Base-by-base conservation (phyloP, 2,797 vertebrate genomes). In the Neosalanx taihuensis region DNA sequence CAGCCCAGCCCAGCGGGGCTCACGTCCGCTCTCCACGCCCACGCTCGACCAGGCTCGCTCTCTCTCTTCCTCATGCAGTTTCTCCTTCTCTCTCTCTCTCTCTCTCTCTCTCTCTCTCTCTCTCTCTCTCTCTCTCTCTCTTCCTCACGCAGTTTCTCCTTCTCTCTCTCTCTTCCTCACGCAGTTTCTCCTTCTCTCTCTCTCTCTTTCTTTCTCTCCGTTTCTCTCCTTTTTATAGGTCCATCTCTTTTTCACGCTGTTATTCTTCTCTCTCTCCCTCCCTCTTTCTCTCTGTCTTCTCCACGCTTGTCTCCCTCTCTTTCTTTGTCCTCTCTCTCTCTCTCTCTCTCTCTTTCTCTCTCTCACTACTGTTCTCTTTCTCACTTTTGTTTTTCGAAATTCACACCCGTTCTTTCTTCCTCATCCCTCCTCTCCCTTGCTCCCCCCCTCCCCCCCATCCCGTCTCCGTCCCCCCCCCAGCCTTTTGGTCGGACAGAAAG, bases 1-100 rank as follows among this genome's bases (percentile, higher is more conserved):
- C 82, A 77, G 80, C 79, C 74, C 76, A 29, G 58, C 83, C 76
- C 81, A 64, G 83, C 76, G 79, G 86, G 89, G 76, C 49, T 67
- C 31, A 69, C 73, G 49, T 49, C 72, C 70, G 71, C 70, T 56
- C 41, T 66, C 72, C 72, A 51, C 71, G 78, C 51, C 26, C 76
- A 61, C 68, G 13, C 29, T 46, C 37, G 9, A 9, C 23, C 23
- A 33, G 33, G n/a, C 46, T 31, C 18, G 29, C 56, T 26, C 12
- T 13, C 23, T 26, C 1, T 26, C 23, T 26, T 26, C 23, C 23
- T 26, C 23, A 26, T 1, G 23, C 23, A 26, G 13, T 58, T 60
- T 53, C 41, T 29, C 17, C 51, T 13, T 37, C n/a, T 37, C 51
- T 57, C n/a, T 58, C 53, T 58, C 41, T 69, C 17, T n/a, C 26